Evolutionary conservation across 1,140 invertebrate species (phyloP).

Genomic region (Heliconius melpomene): DNA sequence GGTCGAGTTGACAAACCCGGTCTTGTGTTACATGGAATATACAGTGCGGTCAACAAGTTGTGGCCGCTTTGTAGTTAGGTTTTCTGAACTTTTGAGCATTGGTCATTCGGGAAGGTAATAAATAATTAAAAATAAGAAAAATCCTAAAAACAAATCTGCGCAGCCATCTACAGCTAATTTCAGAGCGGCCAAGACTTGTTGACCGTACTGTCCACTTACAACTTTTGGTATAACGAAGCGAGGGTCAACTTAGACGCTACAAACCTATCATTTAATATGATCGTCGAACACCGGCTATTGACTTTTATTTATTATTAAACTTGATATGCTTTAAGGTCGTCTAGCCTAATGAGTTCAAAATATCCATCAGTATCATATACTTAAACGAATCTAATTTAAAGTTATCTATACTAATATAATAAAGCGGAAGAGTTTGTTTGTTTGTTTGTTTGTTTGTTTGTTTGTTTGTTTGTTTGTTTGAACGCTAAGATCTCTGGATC

Average conservation of each 20-base stretch:
- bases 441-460: no score
- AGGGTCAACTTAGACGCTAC: slow-evolving; percentile 1
- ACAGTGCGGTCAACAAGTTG: background rate
- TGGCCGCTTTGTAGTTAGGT: no score
- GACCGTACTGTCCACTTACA: background rate
- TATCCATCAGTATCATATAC: background rate
- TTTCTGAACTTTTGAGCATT: no score
- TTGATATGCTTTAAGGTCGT: slow-evolving; percentile 1
- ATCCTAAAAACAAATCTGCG: no score
- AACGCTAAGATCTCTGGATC: no score
- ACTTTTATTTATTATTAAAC: slow-evolving; percentile 3
- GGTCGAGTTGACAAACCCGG: slow-evolving; percentile 58
- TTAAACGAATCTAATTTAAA: background rate
- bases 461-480: no score
- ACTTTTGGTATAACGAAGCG: slow-evolving; percentile 7
- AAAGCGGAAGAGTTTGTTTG: no score
- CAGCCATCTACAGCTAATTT: no score
- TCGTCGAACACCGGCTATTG: background rate
- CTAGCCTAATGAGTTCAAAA: background rate
- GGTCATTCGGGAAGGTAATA: no score
- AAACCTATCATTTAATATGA: slow-evolving; percentile 11
- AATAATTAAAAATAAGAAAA: no score
- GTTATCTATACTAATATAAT: no score
- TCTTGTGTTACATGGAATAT: slow-evolving; percentile 47
- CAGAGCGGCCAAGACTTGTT: background rate